Evolutionary conservation across 2,797 vertebrate genomes (phyloP).

Genomic region (Bradypus variegatus): DNA sequence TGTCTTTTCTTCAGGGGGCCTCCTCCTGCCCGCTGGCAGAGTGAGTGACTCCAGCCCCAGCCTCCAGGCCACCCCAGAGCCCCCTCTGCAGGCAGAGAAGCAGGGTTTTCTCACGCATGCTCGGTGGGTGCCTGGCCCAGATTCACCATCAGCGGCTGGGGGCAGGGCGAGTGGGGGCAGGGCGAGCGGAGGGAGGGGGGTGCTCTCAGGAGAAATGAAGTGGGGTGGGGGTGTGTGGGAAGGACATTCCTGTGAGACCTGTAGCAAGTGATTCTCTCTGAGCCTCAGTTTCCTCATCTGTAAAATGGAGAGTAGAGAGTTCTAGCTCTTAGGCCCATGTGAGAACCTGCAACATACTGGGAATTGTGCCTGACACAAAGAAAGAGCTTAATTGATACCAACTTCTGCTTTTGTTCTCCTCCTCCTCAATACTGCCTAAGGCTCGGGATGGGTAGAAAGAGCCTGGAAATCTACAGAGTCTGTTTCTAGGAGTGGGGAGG

Average conservation of each 20-base stretch:
- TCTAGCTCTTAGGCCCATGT: background rate
- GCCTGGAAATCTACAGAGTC: no score
- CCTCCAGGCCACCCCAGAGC: background rate
- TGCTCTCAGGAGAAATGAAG: background rate
- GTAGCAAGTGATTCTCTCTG: background rate
- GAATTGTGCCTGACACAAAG: background rate
- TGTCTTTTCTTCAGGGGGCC: background rate
- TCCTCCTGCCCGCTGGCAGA: background rate
- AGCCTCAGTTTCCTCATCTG: background rate
- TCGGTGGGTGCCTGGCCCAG: background rate
- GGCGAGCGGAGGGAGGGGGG: no score
- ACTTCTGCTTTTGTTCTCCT: background rate
- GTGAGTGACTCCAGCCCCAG: background rate
- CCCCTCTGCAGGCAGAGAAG: background rate
- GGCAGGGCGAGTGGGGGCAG: no score
- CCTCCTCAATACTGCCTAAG: accelerated
- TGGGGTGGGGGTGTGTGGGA: no score
- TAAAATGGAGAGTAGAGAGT: background rate
- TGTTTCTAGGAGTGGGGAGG: background rate
- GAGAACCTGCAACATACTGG: background rate
- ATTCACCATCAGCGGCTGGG: background rate
- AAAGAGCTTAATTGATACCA: background rate
- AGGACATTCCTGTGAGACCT: background rate
- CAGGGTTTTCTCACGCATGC: accelerated
- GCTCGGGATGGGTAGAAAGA: background rate